Conservation (phyloP, 35 echinoderm and acorn worm genomes). For the Ophioderma brevispina region DNA sequence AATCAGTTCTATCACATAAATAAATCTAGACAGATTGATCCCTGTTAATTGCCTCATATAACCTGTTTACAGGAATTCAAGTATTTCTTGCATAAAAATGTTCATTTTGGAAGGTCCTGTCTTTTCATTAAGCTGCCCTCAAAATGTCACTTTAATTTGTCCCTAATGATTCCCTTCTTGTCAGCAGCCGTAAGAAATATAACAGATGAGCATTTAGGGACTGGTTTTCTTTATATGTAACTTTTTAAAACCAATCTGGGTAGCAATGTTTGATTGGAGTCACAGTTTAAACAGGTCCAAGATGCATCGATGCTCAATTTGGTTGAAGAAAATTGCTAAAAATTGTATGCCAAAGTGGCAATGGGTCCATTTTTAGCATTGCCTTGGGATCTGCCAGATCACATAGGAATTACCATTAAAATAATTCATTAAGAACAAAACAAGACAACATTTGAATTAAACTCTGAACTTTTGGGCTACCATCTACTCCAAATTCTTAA, state of each 20-base stretch:
- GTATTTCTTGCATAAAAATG: neutral
- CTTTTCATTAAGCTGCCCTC: neutral
- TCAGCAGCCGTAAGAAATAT: neutral
- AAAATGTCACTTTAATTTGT: neutral
- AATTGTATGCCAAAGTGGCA: no score
- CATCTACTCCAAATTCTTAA: no score
- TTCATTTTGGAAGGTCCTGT: neutral
- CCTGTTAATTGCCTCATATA: neutral
- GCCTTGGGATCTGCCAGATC: no score
- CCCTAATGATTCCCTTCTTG: neutral
- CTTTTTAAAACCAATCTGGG: neutral
- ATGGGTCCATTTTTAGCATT: no score
- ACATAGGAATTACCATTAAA: no score
- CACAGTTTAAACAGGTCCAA: no score
- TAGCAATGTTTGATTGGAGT: neutral
- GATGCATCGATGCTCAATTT: no score
- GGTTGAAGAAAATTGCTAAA: no score
- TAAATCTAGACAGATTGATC: neutral
- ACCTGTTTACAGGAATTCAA: neutral
- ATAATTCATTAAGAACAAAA: no score
- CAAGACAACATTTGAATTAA: no score
- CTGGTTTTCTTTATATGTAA: neutral
- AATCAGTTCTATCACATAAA: neutral
- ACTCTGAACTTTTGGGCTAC: no score
- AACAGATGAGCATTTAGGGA: neutral